These are phyloP conservation scores for Potamarius usumacintae DNA, from an alignment of 2,113 vertebrate genomes.

Conservation along the genomic window DNA sequence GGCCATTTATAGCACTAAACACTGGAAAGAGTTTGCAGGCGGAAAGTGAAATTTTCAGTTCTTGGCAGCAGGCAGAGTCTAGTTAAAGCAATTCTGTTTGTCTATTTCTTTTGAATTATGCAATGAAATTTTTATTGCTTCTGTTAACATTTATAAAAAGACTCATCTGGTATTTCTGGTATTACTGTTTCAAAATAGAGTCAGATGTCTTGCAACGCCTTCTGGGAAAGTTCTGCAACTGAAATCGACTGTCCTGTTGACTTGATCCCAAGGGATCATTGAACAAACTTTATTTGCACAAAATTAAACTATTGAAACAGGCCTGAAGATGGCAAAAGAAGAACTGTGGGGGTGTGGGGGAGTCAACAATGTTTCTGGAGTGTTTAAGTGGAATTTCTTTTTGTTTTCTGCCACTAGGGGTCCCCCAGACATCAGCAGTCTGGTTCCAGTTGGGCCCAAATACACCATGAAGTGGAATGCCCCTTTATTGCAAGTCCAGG, in stretches of 20 bases:
- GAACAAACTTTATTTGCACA: not conserved
- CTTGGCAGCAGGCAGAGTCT: not conserved
- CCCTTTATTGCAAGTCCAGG: constrained; percentile 87
- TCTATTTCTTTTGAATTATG: not conserved
- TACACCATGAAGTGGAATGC: constrained; percentile 95
- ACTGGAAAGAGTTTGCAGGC: not conserved
- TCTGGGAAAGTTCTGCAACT: not conserved
- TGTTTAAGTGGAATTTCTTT: not conserved
- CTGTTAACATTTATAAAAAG: not conserved
- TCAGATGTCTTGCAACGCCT: not conserved
- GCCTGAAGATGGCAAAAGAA: not conserved
- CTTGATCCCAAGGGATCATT: not conserved
- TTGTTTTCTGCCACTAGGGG: constrained; percentile 64
- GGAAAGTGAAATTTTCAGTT: not conserved
- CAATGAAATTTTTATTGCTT: constrained; percentile 6
- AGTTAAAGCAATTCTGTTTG: not conserved
- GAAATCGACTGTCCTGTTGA: not conserved
- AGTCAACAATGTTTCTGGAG: not conserved
- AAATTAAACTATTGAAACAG: not conserved
- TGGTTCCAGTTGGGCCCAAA: constrained; percentile 90
- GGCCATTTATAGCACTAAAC: not conserved
- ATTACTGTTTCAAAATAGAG: not conserved
- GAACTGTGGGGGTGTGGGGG: not conserved
- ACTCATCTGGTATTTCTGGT: not conserved
- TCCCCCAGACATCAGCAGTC: constrained; percentile 88